Percentiles rank a stretch among this genome's conserved stretches.
These are phyloP conservation scores for Dryobota labecula DNA, from an alignment of 2,888 invertebrate species.

Conservation along the genomic window DNA sequence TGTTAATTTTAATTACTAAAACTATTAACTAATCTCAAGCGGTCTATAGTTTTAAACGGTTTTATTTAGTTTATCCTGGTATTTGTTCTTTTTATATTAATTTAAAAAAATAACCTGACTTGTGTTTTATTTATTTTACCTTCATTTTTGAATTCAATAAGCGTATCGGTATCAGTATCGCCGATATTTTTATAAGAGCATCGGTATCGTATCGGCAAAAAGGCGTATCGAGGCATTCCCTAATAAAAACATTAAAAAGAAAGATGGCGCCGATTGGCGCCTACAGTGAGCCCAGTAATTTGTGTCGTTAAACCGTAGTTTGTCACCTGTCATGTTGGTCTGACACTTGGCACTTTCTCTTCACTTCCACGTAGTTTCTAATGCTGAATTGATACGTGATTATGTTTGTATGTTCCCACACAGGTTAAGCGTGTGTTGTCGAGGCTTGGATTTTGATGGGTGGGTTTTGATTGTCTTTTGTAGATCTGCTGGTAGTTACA, in stretches of 20 bases:
- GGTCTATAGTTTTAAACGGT: too few relatives aligned
- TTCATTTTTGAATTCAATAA: too few relatives aligned
- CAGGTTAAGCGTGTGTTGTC: slow-evolving; percentile 35
- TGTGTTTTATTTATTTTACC: too few relatives aligned
- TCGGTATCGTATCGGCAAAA: too few relatives aligned
- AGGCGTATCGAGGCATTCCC: too few relatives aligned
- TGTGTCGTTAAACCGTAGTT: slow-evolving; percentile 45
- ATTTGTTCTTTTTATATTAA: too few relatives aligned
- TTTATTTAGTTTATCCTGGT: too few relatives aligned
- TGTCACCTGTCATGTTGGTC: slow-evolving; percentile 49
- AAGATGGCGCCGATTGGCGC: slow-evolving; percentile 43
- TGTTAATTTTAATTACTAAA: too few relatives aligned
- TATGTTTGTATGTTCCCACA: slow-evolving; percentile 41
- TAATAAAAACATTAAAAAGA: slow-evolving; percentile 12
- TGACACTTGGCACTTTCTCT: slow-evolving; percentile 46
- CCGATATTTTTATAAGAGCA: too few relatives aligned
- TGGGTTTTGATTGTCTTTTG: slow-evolving; percentile 7
- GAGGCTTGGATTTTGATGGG: slow-evolving; percentile 40
- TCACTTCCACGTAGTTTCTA: slow-evolving; percentile 46
- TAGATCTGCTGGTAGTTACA: not conserved
- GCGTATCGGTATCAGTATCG: too few relatives aligned
- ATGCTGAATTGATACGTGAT: slow-evolving; percentile 47
- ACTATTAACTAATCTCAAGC: too few relatives aligned
- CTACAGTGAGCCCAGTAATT: slow-evolving; percentile 9
- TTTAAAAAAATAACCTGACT: too few relatives aligned